These are phyloP conservation scores for Ceratosolen solmsi DNA, from an alignment of 1,140 invertebrate species.

Conservation along the genomic window DNA sequence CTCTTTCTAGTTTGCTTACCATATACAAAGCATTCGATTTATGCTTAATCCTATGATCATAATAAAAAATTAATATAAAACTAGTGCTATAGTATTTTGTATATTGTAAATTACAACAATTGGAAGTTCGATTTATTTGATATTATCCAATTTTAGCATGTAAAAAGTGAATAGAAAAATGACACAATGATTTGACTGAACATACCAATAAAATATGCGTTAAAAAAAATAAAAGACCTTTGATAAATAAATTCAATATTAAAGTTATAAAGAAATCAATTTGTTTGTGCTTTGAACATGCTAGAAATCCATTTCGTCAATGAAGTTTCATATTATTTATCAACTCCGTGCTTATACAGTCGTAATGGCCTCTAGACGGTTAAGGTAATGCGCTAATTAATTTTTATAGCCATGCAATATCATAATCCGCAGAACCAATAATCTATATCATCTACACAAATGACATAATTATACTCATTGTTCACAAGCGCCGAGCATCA, in stretches of 20 bases:
- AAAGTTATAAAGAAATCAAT: slow-evolving; percentile 12
- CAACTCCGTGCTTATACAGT: background rate
- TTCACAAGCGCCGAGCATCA: background rate
- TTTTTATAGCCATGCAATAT: slow-evolving; percentile 43
- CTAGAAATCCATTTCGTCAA: background rate
- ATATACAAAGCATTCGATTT: too few relatives aligned
- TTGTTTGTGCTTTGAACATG: background rate
- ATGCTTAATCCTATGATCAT: too few relatives aligned
- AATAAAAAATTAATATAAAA: too few relatives aligned
- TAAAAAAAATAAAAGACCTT: background rate
- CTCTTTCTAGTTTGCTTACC: too few relatives aligned
- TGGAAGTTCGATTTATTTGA: background rate
- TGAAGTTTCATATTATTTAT: slow-evolving; percentile 1
- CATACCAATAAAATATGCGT: background rate
- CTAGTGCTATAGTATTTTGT: background rate
- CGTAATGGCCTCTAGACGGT: background rate
- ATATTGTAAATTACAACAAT: background rate
- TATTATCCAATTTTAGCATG: background rate
- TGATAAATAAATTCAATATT: background rate
- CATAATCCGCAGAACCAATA: slow-evolving; percentile 35
- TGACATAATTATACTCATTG: slow-evolving; percentile 43
- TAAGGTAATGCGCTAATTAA: slow-evolving; percentile 25
- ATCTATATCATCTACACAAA: slow-evolving; percentile 28
- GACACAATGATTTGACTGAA: background rate
- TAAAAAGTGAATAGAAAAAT: too few relatives aligned